phyloP scores from a whole-genome alignment of 2,888 invertebrate species.

The Hirudinaria manillensis region DNA sequence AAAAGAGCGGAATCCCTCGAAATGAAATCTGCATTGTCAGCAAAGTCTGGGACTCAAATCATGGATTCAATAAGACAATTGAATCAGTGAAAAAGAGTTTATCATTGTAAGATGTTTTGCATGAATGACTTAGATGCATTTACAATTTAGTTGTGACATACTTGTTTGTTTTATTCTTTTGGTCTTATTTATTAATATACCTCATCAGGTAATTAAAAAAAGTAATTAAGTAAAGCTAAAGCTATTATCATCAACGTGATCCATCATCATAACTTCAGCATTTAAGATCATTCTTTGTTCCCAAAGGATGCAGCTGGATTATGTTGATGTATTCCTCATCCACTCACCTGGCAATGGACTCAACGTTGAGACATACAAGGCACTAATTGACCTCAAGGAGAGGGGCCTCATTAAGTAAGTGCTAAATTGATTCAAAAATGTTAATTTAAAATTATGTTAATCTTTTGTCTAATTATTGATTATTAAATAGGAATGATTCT shows the following conservation, averaged over 20 bases:
- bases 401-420: slow-evolving; percentile 39
- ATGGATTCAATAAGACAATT: slow-evolving; percentile 30
- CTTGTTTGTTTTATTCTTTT: not conserved
- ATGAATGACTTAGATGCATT: not conserved
- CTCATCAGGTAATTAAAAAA: no score
- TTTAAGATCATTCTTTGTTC: not conserved
- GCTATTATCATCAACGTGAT: no score
- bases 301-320: slow-evolving; percentile 33
- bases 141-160: not conserved
- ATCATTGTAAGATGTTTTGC: slow-evolving; percentile 20
- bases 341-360: slow-evolving; percentile 41
- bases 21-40: slow-evolving; percentile 30
- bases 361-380: slow-evolving; percentile 42
- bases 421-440: not conserved
- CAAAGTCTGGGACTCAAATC: slow-evolving; percentile 30
- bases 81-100: slow-evolving; percentile 31
- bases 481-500: not conserved
- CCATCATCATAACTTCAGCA: no score
- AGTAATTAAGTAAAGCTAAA: no score
- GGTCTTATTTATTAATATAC: not conserved
- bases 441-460: not conserved
- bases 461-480: not conserved
- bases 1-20: slow-evolving; percentile 8
- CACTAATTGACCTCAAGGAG: slow-evolving; percentile 42
- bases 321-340: slow-evolving; percentile 44